Base-by-base conservation (phyloP, 2,797 vertebrate species). In the Coluber constrictor region DNA sequence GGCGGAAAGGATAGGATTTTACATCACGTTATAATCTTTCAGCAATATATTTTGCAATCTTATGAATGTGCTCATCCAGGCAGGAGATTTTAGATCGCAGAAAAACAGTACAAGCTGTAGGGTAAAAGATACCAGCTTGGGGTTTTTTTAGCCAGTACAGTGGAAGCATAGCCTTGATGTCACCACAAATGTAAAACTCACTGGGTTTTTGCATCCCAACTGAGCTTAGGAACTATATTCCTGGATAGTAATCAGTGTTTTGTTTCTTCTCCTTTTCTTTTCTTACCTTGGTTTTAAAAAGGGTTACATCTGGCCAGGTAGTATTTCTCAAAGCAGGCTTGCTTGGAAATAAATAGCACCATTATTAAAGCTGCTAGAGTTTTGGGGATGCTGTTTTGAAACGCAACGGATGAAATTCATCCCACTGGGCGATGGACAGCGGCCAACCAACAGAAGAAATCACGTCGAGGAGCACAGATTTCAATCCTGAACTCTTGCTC, bases 281-380 rank as follows among this genome's bases (percentile, higher is more conserved):
- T 27, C 16, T 87, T 57, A 16, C n/a, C 5, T 43, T 37, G 9
- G 63, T 37, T 90, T 88, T 1, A 47, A 87, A 90, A 29, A 23
- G 37, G 55, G 88, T 93, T 93, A 93, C 90, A 93, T 55, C 90
- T 61, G 29, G 63, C 86, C 56, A 83, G 55, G 90, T 83, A 87
- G 66, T 32, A 74, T 93, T 66, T 66, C 63, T 93, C 37, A 32
- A 83, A 91, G 90, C 90, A 61, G 29, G 60, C 56, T 91, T 91
- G 86, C 79, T 91, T 88, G 63, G 90, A 91, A 93, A 91, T 56
- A 83, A 93, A 90, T 20, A 66, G n/a, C 1, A n/a, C 47, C 61
- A 56, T 93, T 93, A 83, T 93, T 54, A 61, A 93, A 93, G 86
- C 56, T 0, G 43, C 27, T 93, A 74, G 79, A 91, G 86, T 87